Base-by-base conservation (phyloP, 1,140 invertebrate genomes). In the Rhyzopertha dominica region DNA sequence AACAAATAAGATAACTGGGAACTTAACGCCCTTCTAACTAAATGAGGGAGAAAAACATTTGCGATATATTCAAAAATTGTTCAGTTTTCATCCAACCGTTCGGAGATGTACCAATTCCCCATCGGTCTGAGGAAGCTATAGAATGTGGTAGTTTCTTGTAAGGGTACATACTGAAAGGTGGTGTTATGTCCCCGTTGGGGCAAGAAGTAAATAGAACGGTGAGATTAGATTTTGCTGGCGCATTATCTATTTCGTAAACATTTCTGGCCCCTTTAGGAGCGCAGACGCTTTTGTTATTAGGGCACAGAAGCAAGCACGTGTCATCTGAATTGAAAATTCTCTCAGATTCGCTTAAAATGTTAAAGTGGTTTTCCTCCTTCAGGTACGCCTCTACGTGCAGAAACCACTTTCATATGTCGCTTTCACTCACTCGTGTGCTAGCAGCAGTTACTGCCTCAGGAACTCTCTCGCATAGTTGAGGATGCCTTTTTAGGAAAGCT, bases 321-420 rank as follows among this genome's bases (percentile, higher is more conserved):
- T 70, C 67, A 41, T 68, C 60, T 5, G 53, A 49, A 43, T 70
- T 68, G 30, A 64, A 59, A n/a, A 67, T 58, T 14, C 55, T 20
- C 9, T 37, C 41, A 16, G 51, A 45, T 43, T 61, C 49, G 14
- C 51, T 14, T 14, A 66, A 32, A 40, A 65, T 47, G 34, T 61
- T 50, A n/a, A 31, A 4, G 38, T 31, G 48, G 13, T 43, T 31
- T 44, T 55, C 48, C 19, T 49, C 39, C 26, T 49, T 28, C 7
- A 61, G 49, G 54, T 61, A 56, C 17, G 24, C 9, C 29, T 54
- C 31, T 9, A 67, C 43, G 29, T 58, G 40, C 5, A 19, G 5
- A 47, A 69, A 69, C 65, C 65, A 68, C 9, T 40, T 16, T 20
- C 56, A 14, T 17, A 65, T 56, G 4, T 31, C 48, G 40, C 30